Evolutionary conservation across 2,113 vertebrate genomes (phyloP), one percentile per base, ranked within the genome.

Genomic region (Chaetorhynchus papuensis): DNA sequence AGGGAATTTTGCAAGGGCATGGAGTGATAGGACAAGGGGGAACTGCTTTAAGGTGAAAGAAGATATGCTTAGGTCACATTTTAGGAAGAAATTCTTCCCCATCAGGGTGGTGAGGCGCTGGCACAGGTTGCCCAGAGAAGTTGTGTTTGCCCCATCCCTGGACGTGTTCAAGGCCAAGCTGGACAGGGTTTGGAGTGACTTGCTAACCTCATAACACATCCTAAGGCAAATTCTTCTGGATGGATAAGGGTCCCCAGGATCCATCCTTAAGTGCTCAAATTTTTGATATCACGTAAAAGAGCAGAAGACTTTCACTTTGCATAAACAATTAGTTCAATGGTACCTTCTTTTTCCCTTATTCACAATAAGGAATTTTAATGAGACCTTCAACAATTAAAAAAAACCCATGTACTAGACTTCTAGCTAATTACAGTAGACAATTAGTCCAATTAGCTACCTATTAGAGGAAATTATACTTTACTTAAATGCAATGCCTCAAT

Each of bases 121-220:
- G 28, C 21, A 15, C 18, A 14, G 3, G 22, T 1, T 45, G 3
- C 16, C 24, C 41, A 54, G 65, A n/a, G 65, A 41, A 63, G 16
- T 1, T 47, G 6, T 21, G 44, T 11, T 61, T 60, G 33, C 7
- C 8, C 9, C 49, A 70, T 35, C 11, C 35, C 21, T 49, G 24
- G 41, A n/a, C 4, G 28, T 30, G n/a, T 2, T 8, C 56, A 41
- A 54, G n/a, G 17, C 21, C 24, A 41, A 26, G 22, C 13, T 39
- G 33, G 33, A 45, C 0, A 0, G 17, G 24, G 20, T 61, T 41
- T 79, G 26, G 49, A 42, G 35, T 0, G 3, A 18, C n/a, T 12
- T 54, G 33, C 12, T n/a, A 20, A 61, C 23, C 31, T 52, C 47
- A 45, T 3, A 80, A 31, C 9, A 33, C 27, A 56, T 45, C 31